Percentiles rank a stretch among this genome's conserved stretches.
phyloP scores from a whole-genome alignment of 2,888 invertebrate genomes.

The Venusia cambrica region DNA sequence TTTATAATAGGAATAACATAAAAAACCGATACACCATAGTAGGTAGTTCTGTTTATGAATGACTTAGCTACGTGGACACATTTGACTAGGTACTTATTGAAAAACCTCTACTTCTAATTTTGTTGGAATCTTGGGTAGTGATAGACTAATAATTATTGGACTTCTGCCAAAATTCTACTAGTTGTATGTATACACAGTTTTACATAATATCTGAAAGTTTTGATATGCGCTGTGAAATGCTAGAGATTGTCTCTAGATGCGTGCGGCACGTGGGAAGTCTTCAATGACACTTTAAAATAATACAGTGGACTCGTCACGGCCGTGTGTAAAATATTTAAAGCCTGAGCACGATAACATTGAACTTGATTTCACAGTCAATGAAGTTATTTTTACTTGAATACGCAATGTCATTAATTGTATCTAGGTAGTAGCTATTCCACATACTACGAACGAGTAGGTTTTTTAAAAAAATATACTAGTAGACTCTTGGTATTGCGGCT shows the following conservation, averaged over 20 bases:
- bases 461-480: no score
- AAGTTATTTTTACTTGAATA: slow-evolving; percentile 38
- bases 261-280: slow-evolving; percentile 37
- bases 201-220: slow-evolving; percentile 36
- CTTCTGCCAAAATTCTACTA: slow-evolving; percentile 46
- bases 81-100: slow-evolving; percentile 38
- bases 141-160: slow-evolving; percentile 47
- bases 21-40: no score
- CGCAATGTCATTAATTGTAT: slow-evolving; percentile 8
- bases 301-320: slow-evolving; percentile 28
- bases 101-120: slow-evolving; percentile 41
- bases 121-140: slow-evolving; percentile 46
- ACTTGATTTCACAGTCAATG: slow-evolving; percentile 47
- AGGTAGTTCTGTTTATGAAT: no score
- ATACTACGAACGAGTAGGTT: no score
- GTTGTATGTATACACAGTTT: slow-evolving; percentile 22
- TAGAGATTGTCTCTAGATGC: slow-evolving; percentile 34
- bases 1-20: no score
- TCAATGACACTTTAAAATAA: slow-evolving; percentile 43
- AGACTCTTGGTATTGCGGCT: no score
- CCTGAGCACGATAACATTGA: slow-evolving; percentile 52
- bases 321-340: slow-evolving; percentile 51
- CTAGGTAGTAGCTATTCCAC: background rate
- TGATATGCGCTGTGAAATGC: slow-evolving; percentile 33
- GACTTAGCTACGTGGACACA: slow-evolving; percentile 23